phyloP scores from a whole-genome alignment of 2,888 invertebrate species.

The Lasioglossum zephyrum region DNA sequence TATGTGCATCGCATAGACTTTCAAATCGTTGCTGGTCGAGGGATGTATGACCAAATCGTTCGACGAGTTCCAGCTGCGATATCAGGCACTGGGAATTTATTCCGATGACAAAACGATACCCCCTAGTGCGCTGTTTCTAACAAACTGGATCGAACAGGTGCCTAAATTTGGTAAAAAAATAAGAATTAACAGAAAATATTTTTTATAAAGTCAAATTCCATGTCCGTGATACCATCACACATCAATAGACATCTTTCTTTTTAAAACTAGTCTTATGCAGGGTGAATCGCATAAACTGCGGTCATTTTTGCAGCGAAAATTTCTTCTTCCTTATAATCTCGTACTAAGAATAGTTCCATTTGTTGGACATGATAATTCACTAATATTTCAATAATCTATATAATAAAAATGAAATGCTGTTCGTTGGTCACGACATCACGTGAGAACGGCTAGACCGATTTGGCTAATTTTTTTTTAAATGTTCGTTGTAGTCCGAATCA shows the following conservation, averaged over 20 bases:
- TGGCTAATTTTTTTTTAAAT: too few species aligned
- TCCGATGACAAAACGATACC: conserved; percentile 6
- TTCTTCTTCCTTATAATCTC: too few species aligned
- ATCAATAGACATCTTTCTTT: too few species aligned
- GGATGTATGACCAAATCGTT: conserved; percentile 27
- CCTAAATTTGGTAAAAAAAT: neutral
- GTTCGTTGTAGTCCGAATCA: too few species aligned
- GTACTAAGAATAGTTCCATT: too few species aligned
- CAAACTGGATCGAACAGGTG: neutral
- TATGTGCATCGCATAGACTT: conserved; percentile 34
- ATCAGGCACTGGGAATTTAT: conserved; percentile 43
- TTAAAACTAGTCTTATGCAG: too few species aligned
- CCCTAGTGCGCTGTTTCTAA: neutral
- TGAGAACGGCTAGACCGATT: too few species aligned
- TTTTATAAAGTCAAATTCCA: neutral
- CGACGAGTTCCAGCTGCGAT: conserved; percentile 29
- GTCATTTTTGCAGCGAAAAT: neutral
- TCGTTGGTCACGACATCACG: too few species aligned
- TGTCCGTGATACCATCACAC: too few species aligned
- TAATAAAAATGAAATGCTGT: too few species aligned
- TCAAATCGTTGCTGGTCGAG: conserved; percentile 40
- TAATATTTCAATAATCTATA: neutral
- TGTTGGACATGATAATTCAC: too few species aligned
- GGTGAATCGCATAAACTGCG: neutral
- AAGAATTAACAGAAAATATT: neutral